A percentile compares a stretch with the other conserved stretches of the same genome.
Conservation (phyloP, 1,140 invertebrate genomes). For the Gryon sp. region DNA sequence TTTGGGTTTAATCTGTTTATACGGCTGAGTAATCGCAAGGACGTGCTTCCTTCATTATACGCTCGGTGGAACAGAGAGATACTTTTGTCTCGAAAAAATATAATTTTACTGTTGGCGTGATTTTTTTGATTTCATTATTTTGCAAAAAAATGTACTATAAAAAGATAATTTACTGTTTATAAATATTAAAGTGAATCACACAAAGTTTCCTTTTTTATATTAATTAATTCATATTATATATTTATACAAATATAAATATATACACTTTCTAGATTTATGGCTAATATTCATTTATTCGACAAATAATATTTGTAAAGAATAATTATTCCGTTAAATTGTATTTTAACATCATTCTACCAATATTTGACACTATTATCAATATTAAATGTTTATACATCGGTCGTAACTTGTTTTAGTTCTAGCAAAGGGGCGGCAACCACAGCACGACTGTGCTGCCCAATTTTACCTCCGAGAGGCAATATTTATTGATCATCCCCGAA, state of each 20-base stretch:
- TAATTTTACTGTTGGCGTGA: conserved; percentile 33
- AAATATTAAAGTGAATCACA: neutral
- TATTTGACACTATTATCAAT: conserved; percentile 50
- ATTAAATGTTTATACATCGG: conserved; percentile 49
- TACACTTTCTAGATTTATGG: too few relatives aligned
- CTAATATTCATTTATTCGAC: too few relatives aligned
- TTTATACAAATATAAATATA: too few relatives aligned
- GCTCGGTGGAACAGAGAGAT: conserved; percentile 35
- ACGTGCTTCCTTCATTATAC: conserved; percentile 55
- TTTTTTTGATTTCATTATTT: conserved; percentile 43
- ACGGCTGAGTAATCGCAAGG: conserved; percentile 43
- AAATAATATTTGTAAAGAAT: too few relatives aligned
- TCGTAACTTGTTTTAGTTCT: conserved; percentile 67
- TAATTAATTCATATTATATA: too few relatives aligned
- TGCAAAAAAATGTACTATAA: conserved; percentile 5
- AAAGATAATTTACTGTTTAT: neutral
- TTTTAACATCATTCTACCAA: too few relatives aligned
- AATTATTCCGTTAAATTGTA: too few relatives aligned
- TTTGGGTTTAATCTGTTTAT: conserved; percentile 49
- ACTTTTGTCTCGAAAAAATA: conserved; percentile 35
- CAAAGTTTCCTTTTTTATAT: too few relatives aligned
- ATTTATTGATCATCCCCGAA: conserved; percentile 79
- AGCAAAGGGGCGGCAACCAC: conserved; percentile 78
- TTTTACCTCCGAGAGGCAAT: conserved; percentile 77
- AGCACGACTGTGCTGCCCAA: conserved; percentile 76